Evolutionary conservation across 2,888 invertebrate genomes (phyloP), one percentile per base, ranked within the genome.

Genomic region (Bombylius major): DNA sequence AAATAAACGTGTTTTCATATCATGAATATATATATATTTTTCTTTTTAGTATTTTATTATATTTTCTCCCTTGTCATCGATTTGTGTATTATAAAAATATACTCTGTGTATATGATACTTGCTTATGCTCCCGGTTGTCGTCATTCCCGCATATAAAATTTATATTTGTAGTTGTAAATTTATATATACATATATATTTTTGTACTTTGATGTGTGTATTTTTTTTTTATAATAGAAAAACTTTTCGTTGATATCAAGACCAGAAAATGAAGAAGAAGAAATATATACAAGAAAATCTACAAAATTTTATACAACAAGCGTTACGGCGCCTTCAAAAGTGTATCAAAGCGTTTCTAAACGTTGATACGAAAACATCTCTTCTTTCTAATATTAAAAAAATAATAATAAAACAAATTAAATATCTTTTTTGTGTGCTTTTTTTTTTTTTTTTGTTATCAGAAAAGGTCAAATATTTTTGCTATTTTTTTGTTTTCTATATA

Each of bases 341-440:
- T 66, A 69, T 75, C 75, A 75, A 73, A 75, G 71, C 72, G 71
- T 73, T 70, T 69, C 70, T 72, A 75, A 73, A 72, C 75, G 75
- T 75, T 68, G 75, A 67, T 72, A 72, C 69, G 74, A 70, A 70
- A 72, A 72, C 74, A 75, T 73, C 75, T 51, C 45, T 45, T 45
- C 45, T 45, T 11, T 23, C 23, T 23, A 45, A n/a, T 7, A 11
- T 45, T 45, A 7, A n/a, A 45, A 45, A n/a, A 45, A 14, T 45
- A 45, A 6, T 45, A 11, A n/a, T n/a, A n/a, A n/a, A n/a, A n/a
- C n/a, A n/a, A n/a, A n/a, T n/a, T 42, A 11, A 3, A 8, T 36
- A 36, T 36, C 6, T 36, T 36, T 36, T 36, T 36, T 23, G 23
- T 23, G 23, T 23, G 23, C 23, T 23, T 23, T 23, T 23, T 42